These are phyloP conservation scores for Pseudorectes ferrugineus DNA, from an alignment of 2,113 vertebrate species.

Conservation along the genomic window DNA sequence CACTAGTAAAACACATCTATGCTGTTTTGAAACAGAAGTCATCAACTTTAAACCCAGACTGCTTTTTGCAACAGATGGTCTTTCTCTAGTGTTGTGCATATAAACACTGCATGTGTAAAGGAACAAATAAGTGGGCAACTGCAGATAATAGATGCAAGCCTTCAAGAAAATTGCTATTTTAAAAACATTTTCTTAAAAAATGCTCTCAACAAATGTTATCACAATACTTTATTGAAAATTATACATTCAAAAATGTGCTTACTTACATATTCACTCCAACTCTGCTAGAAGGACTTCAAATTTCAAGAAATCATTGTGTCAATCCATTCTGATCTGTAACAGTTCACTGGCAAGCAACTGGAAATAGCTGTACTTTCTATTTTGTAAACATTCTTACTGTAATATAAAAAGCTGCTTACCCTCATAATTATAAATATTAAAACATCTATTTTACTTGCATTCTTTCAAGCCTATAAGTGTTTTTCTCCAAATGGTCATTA, in stretches of 20 bases:
- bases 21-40: not conserved
- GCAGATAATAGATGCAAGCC: not conserved
- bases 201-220: not conserved
- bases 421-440: slow-evolving; percentile 25
- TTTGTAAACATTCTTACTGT: not conserved
- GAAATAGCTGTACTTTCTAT: not conserved
- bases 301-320: not conserved
- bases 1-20: not conserved
- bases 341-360: not conserved
- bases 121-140: not conserved
- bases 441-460: not conserved
- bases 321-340: not conserved
- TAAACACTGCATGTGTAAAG: not conserved
- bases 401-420: slow-evolving; percentile 1
- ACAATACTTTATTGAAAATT: not conserved
- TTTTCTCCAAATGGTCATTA: not conserved
- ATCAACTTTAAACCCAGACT: not conserved
- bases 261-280: not conserved
- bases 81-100: not conserved
- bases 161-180: not conserved
- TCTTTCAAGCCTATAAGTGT: not conserved
- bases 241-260: not conserved
- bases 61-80: not conserved
- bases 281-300: not conserved
- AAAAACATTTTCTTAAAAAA: not conserved